Percentiles rank a stretch among this genome's conserved stretches.
Conservation (phyloP, 2,888 invertebrate genomes). For the Lissocephala sabroskyi region DNA sequence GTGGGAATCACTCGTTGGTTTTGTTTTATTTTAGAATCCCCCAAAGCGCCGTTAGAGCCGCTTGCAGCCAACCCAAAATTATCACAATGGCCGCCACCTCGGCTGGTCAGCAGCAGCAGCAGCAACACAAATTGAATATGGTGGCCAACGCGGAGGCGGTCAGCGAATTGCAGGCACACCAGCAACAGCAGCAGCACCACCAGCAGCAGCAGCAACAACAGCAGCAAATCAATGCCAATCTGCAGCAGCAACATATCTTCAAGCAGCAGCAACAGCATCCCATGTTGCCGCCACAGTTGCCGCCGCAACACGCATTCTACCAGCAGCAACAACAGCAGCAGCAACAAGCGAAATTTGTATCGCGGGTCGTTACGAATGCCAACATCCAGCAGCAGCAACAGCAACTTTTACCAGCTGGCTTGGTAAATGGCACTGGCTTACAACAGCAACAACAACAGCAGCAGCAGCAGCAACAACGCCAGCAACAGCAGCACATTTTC, state of each 20-base stretch:
- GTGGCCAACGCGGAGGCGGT: conserved; percentile 49
- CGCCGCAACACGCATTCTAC: conserved; percentile 40
- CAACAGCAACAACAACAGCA: conserved; percentile 30
- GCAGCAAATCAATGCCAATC: conserved; percentile 29
- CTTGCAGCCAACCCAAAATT: too few species aligned
- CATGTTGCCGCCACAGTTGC: conserved; percentile 22
- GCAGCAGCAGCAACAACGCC: conserved; percentile 35
- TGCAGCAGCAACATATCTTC: conserved; percentile 41
- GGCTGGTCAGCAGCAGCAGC: conserved; percentile 69
- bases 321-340: too few species aligned
- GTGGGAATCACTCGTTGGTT: conserved; percentile 4
- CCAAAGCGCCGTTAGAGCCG: conserved; percentile 40
- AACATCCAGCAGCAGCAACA: conserved; percentile 43
- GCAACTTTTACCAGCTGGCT: conserved; percentile 58
- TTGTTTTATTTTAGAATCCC: conserved; percentile 27
- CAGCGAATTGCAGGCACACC: conserved; percentile 37
- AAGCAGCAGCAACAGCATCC: conserved; percentile 34
- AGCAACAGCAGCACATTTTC: conserved; percentile 14
- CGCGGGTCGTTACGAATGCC: conserved; percentile 60
- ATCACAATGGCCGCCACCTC: conserved; percentile 72
- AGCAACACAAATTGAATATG: conserved; percentile 62
- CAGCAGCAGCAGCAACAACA: conserved; percentile 52
- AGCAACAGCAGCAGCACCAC: conserved; percentile 42
- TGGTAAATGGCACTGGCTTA: conserved; percentile 52
- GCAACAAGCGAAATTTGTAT: conserved; percentile 54